Evolutionary conservation across 2,797 vertebrate genomes (phyloP), one percentile per base, ranked within the genome.

Genomic region (Sylvia borin): DNA sequence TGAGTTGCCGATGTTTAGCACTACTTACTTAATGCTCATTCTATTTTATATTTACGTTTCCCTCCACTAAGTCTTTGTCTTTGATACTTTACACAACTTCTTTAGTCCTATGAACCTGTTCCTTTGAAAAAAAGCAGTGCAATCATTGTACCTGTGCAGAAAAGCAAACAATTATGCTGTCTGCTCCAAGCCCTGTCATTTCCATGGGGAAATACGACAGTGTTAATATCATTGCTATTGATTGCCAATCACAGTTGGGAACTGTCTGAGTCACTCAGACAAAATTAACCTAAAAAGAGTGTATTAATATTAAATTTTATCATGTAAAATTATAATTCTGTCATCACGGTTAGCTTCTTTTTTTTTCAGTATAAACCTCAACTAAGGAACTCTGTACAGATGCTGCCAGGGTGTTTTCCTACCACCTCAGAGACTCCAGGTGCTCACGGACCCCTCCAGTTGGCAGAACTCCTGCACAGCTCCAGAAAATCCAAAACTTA

Each of bases 151-250:
- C 82, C 83, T 89, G 54, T 77, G 73, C 70, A 97, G 78, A 89
- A 96, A 95, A 93, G 92, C 94, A 94, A 96, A 96, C 92, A 95
- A 92, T 95, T 95, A 95, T 6, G 25, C 54, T 72, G 88, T 90
- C 92, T 97, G 90, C 88, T 88, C 88, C 11, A 4, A 90, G 70
- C 83, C 85, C 85, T 95, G 88, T 86, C 87, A 93, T 67, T 91
- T 73, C 91, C 88, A 92, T 89, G 85, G 94, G 94, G 94, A 96
- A 97, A 95, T 82, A 89, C 74, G 92, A 96, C 95, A 90, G 85
- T 61, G 81, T 60, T 97, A 88, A 19, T 88, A 96, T 91, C 88
- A 89, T 36, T 94, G 81, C 88, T 92, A 93, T 75, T 95, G 95
- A 96, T 20, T 90, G 92, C 90, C 88, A 91, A 74, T 96, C 94